phyloP scores from a whole-genome alignment of 2,888 invertebrate species.

The Micoletzkya japonica region DNA sequence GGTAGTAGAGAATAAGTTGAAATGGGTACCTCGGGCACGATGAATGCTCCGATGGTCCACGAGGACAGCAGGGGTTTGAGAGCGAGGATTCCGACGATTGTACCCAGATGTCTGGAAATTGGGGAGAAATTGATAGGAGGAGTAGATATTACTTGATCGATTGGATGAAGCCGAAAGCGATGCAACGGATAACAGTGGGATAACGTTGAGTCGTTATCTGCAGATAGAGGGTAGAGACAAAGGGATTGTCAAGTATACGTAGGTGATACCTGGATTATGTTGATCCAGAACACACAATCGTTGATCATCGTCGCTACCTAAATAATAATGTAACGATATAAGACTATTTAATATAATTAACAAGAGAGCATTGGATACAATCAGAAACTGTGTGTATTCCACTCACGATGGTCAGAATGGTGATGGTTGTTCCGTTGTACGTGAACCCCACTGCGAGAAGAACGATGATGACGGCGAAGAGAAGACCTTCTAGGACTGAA shows the following conservation, averaged over 20 bases:
- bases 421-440: conserved; percentile 34
- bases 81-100: conserved; percentile 50
- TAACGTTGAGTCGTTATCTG: conserved; percentile 54
- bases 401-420: conserved; percentile 44
- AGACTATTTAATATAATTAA: not conserved
- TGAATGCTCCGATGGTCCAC: conserved; percentile 48
- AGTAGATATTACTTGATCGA: conserved; percentile 39
- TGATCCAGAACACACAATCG: conserved; percentile 59
- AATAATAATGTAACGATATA: conserved; percentile 2
- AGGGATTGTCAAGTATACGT: not conserved
- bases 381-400: not conserved
- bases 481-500: conserved; percentile 36
- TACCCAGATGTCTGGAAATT: conserved; percentile 51
- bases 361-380: not conserved
- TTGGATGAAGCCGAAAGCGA: conserved; percentile 59
- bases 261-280: conserved; percentile 47
- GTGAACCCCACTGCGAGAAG: conserved; percentile 41
- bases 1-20: not conserved
- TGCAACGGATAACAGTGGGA: conserved; percentile 59
- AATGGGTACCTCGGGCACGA: conserved; percentile 46
- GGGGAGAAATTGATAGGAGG: not conserved
- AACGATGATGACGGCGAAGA: conserved; percentile 45
- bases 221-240: not conserved
- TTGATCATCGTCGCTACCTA: conserved; percentile 51
- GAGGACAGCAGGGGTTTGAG: conserved; percentile 50